These are phyloP conservation scores for Malurus alboscapulatus DNA, from an alignment of 2,113 vertebrate genomes.

Conservation along the genomic window DNA sequence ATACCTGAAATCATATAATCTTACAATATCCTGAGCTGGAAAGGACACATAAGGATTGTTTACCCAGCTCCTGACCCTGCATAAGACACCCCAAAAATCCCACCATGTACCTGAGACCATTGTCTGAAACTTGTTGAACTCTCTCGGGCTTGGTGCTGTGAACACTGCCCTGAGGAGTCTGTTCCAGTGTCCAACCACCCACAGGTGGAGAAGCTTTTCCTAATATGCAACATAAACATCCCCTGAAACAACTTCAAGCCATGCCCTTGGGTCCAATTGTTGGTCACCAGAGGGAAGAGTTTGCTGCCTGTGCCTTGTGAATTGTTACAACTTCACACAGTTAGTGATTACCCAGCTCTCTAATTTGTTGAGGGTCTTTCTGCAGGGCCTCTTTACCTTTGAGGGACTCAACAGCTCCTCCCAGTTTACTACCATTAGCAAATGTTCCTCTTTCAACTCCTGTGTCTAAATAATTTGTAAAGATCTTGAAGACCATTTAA, in stretches of 20 bases:
- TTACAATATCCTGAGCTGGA: background rate
- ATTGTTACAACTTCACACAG: too few species aligned
- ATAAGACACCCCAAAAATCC: background rate
- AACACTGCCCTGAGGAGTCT: background rate
- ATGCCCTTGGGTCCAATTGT: background rate
- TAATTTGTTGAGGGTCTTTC: background rate
- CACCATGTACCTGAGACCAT: background rate
- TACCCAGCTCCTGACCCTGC: background rate
- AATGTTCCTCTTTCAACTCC: background rate
- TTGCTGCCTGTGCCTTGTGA: background rate
- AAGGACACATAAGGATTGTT: background rate
- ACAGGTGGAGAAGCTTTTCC: background rate
- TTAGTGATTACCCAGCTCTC: background rate
- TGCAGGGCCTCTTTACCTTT: rapidly evolving
- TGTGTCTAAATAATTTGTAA: background rate
- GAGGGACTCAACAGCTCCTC: background rate
- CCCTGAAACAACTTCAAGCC: background rate
- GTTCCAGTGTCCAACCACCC: rapidly evolving
- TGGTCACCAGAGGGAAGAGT: background rate
- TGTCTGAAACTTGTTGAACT: background rate
- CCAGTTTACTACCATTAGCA: background rate
- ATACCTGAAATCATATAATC: background rate
- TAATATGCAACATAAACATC: background rate
- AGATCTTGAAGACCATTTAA: background rate
- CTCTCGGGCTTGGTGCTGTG: background rate